These are phyloP conservation scores for Drosophila siamana DNA, from an alignment of 2,888 invertebrate genomes.

Conservation along the genomic window DNA sequence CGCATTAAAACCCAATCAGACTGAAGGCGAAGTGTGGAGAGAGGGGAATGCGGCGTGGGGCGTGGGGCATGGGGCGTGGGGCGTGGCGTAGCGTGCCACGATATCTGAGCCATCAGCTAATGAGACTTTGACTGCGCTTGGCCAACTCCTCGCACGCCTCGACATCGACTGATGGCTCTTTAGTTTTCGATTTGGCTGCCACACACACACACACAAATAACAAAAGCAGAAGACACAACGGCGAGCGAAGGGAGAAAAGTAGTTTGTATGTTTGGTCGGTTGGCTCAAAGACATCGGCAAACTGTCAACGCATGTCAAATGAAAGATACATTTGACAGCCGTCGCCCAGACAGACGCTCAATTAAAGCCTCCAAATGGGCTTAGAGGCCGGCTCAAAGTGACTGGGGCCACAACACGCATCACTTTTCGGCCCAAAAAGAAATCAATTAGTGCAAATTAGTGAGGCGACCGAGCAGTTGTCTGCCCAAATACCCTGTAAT, in stretches of 20 bases:
- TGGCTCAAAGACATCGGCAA: slow-evolving; percentile 35
- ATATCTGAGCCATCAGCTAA: slow-evolving; percentile 70
- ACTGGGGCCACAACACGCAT: slow-evolving; percentile 21
- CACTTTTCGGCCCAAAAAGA: slow-evolving; percentile 49
- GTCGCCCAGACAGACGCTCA: slow-evolving; percentile 50
- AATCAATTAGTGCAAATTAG: slow-evolving; percentile 81
- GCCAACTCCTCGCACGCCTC: slow-evolving; percentile 13
- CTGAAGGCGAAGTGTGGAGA: background rate
- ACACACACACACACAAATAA: slow-evolving; percentile 23
- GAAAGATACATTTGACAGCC: slow-evolving; percentile 71
- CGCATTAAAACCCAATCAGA: slow-evolving; percentile 79
- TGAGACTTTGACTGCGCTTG: slow-evolving; percentile 74
- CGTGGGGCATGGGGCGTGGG: background rate
- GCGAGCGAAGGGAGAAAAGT: slow-evolving; percentile 23
- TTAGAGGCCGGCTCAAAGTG: slow-evolving; percentile 37
- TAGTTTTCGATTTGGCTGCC: slow-evolving; percentile 73
- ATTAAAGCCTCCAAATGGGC: slow-evolving; percentile 67
- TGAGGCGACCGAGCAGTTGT: slow-evolving; percentile 30
- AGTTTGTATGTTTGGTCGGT: slow-evolving; percentile 46
- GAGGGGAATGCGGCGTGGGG: background rate
- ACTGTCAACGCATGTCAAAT: slow-evolving; percentile 76
- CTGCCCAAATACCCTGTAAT: slow-evolving; percentile 16
- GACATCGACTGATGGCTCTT: slow-evolving; percentile 51
- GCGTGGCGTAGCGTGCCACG: slow-evolving; percentile 40
- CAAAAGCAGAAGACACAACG: slow-evolving; percentile 23